Percentiles rank a stretch among this genome's conserved stretches.
Evolutionary conservation across 2,113 vertebrate species (phyloP).

Genomic region (Reinhardtius hippoglossoides): DNA sequence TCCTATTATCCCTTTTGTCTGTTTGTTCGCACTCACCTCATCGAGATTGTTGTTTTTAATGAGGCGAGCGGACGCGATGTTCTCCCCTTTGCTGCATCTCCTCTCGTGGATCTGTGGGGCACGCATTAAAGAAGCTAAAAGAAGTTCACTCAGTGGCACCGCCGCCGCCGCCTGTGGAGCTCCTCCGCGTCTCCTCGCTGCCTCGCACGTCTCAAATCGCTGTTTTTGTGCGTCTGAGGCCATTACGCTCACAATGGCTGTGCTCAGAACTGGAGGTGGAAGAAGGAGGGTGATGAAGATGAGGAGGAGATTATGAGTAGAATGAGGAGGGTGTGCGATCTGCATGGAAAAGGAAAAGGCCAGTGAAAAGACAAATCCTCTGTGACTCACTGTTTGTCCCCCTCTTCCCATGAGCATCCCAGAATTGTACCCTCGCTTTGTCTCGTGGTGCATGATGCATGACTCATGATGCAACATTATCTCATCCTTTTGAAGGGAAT

Average conservation of each 20-base stretch:
- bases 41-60: slow-evolving; percentile 62
- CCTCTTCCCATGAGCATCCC: slow-evolving; percentile 4
- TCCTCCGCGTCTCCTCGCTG: slow-evolving; percentile 15
- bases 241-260: slow-evolving; percentile 35
- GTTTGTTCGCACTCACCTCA: slow-evolving; percentile 55
- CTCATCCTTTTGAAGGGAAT: slow-evolving; percentile 31
- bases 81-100: slow-evolving; percentile 42
- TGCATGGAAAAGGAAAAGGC: slow-evolving; percentile 5
- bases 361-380: slow-evolving; percentile 20
- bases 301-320: slow-evolving; percentile 20
- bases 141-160: slow-evolving; percentile 24
- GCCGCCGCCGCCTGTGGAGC: slow-evolving; percentile 10
- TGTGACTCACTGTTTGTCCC: background rate
- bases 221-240: slow-evolving; percentile 49
- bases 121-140: slow-evolving; percentile 43
- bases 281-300: slow-evolving; percentile 3
- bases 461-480: slow-evolving; percentile 26
- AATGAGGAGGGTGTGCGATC: background rate
- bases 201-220: slow-evolving; percentile 4
- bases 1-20: slow-evolving; percentile 61
- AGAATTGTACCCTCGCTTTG: slow-evolving; percentile 6
- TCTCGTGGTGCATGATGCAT: too few species aligned
- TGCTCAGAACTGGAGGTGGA: slow-evolving; percentile 14
- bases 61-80: slow-evolving; percentile 57
- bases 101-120: slow-evolving; percentile 54